Conservation (phyloP, 2,888 invertebrate genomes). For the Ormyrus labotus region DNA sequence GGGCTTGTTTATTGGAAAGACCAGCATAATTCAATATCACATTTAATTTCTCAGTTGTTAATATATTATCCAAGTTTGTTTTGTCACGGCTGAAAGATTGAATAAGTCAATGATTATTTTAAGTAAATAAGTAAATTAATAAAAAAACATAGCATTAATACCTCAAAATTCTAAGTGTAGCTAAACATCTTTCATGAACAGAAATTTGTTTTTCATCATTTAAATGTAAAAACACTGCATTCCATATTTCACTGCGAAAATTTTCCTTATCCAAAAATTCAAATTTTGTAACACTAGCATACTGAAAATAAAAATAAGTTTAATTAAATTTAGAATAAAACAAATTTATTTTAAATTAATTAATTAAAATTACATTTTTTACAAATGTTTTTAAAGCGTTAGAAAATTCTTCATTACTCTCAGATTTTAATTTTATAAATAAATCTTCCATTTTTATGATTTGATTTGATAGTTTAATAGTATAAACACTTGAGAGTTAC, state of each 20-base stretch:
- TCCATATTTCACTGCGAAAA: slow-evolving; percentile 80
- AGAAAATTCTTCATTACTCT: slow-evolving; percentile 64
- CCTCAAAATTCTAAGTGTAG: slow-evolving; percentile 83
- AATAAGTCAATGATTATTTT: slow-evolving; percentile 22
- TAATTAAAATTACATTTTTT: slow-evolving; percentile 71
- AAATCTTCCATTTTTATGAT: slow-evolving; percentile 59
- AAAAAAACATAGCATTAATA: slow-evolving; percentile 64
- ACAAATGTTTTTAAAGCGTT: slow-evolving; percentile 72
- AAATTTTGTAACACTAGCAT: slow-evolving; percentile 79
- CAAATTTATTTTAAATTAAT: neutral
- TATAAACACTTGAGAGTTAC: too few species aligned
- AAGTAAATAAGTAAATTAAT: slow-evolving; percentile 29
- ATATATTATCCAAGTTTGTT: slow-evolving; percentile 81
- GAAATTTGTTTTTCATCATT: slow-evolving; percentile 75
- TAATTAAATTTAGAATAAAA: slow-evolving; percentile 9
- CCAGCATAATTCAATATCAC: slow-evolving; percentile 83
- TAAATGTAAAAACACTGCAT: slow-evolving; percentile 79
- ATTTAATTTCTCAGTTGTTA: slow-evolving; percentile 83
- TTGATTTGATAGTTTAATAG: too few species aligned
- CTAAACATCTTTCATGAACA: slow-evolving; percentile 79
- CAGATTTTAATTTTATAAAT: slow-evolving; percentile 63
- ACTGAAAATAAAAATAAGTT: slow-evolving; percentile 73
- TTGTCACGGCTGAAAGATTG: slow-evolving; percentile 85
- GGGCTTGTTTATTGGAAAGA: slow-evolving; percentile 68
- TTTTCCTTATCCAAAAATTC: slow-evolving; percentile 79